Evolutionary conservation across 2,888 invertebrate species (phyloP).

Genomic region (Metallyticus violacea): DNA sequence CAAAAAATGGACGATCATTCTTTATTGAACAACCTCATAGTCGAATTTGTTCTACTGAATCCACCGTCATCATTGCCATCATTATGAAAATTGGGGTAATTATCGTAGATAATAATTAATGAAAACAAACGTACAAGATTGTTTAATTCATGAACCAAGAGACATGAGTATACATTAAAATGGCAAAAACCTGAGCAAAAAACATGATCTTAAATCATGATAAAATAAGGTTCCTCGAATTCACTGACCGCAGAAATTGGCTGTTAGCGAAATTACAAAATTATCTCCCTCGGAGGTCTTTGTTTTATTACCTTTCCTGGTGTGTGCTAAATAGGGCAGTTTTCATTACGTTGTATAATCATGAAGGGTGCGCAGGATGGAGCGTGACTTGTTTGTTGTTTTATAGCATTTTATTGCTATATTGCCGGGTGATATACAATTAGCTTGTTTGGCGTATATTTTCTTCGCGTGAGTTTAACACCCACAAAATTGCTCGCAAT

Average conservation of each 20-base stretch:
- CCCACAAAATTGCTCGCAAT: not conserved
- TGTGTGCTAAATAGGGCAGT: not conserved
- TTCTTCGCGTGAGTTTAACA: not conserved
- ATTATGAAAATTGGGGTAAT: no score
- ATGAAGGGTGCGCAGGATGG: not conserved
- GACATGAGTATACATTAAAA: no score
- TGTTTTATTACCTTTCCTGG: not conserved
- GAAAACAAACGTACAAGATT: no score
- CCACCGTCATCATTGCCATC: no score
- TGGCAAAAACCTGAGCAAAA: no score
- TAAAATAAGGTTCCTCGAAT: not conserved
- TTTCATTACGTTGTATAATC: not conserved
- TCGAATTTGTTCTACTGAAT: no score
- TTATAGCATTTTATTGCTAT: not conserved
- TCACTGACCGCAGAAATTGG: not conserved
- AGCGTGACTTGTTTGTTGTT: not conserved
- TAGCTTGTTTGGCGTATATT: not conserved
- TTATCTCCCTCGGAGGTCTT: not conserved
- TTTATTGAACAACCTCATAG: no score
- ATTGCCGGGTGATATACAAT: not conserved
- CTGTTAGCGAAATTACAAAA: not conserved
- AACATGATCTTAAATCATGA: no score
- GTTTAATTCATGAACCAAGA: no score
- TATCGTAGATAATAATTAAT: no score
- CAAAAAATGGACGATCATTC: no score